Evolutionary conservation across 2,113 vertebrate species (phyloP).

Genomic region (Cervus canadensis): DNA sequence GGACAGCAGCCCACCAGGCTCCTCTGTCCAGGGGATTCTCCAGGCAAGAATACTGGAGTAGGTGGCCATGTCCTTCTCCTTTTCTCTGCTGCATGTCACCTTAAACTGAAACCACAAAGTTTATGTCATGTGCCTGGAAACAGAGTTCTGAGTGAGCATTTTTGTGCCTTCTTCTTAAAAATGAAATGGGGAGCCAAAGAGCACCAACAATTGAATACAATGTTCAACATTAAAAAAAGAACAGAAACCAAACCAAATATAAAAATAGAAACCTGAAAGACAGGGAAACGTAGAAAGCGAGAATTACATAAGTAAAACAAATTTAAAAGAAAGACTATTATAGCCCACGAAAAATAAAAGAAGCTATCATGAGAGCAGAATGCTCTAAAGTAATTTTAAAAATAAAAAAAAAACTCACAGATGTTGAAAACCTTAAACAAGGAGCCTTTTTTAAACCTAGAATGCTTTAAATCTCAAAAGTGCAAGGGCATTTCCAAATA

Average conservation of each 20-base stretch:
- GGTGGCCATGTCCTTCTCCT: neutral
- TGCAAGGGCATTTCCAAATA: neutral
- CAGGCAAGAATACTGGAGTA: neutral
- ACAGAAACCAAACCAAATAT: neutral
- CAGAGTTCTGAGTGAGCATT: neutral
- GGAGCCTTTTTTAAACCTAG: neutral
- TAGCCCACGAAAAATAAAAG: neutral
- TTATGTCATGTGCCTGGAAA: neutral
- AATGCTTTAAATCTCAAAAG: neutral
- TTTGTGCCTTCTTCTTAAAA: neutral
- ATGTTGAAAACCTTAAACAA: neutral
- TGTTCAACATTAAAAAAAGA: neutral
- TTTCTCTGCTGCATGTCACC: neutral
- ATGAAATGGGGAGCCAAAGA: neutral
- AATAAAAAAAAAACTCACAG: neutral
- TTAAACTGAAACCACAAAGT: neutral
- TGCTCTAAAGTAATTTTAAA: neutral
- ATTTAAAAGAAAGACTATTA: neutral
- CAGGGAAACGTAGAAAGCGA: neutral
- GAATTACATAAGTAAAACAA: neutral
- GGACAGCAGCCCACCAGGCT: neutral
- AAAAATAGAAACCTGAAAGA: neutral
- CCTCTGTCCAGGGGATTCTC: neutral
- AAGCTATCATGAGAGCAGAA: neutral
- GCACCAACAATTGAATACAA: neutral